These are phyloP conservation scores for Poecilia velifera DNA, from an alignment of 2,797 vertebrate species.

Conservation along the genomic window DNA sequence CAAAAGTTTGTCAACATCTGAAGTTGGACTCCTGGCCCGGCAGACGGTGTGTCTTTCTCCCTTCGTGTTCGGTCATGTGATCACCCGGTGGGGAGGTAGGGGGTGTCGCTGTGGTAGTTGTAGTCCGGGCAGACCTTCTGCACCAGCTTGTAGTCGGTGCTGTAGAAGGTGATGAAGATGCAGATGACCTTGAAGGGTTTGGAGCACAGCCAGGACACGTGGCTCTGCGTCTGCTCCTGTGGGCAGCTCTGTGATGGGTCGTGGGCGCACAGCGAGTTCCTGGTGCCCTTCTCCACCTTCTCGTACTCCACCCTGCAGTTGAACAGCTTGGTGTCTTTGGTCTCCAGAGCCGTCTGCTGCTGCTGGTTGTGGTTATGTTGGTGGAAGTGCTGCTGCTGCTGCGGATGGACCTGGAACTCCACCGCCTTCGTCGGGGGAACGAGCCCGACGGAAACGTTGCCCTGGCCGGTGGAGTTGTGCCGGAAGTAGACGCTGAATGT, in stretches of 20 bases:
- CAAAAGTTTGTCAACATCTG: constrained; percentile 47
- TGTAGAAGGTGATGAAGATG: constrained; percentile 99
- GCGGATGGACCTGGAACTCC: constrained; percentile 92
- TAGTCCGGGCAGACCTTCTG: constrained; percentile 99
- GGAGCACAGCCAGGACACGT: constrained; percentile 98
- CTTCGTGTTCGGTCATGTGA: constrained; percentile 60
- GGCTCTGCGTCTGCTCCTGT: constrained; percentile 98
- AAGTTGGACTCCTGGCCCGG: constrained; percentile 63
- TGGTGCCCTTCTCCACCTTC: constrained; percentile 96
- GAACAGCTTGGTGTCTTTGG: constrained; percentile 98
- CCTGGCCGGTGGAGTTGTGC: constrained; percentile 96
- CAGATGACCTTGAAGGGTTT: constrained; percentile 99
- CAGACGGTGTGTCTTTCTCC: constrained; percentile 35
- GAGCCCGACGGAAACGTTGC: constrained; percentile 95
- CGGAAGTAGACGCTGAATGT: constrained; percentile 98
- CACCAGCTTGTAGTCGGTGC: constrained; percentile 99
- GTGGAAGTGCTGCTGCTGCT: constrained; percentile 79
- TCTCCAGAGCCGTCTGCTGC: constrained; percentile 91
- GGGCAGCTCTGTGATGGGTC: constrained; percentile 97
- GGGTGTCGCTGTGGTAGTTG: constrained; percentile 99
- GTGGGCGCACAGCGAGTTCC: constrained; percentile 95
- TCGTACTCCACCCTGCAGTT: constrained; percentile 98
- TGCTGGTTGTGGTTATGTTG: constrained; percentile 82
- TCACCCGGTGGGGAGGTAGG: constrained; percentile 97
- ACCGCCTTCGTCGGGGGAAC: constrained; percentile 96